Evolutionary conservation across 1,140 invertebrate genomes (phyloP).

Genomic region (Colletes latitarsis): DNA sequence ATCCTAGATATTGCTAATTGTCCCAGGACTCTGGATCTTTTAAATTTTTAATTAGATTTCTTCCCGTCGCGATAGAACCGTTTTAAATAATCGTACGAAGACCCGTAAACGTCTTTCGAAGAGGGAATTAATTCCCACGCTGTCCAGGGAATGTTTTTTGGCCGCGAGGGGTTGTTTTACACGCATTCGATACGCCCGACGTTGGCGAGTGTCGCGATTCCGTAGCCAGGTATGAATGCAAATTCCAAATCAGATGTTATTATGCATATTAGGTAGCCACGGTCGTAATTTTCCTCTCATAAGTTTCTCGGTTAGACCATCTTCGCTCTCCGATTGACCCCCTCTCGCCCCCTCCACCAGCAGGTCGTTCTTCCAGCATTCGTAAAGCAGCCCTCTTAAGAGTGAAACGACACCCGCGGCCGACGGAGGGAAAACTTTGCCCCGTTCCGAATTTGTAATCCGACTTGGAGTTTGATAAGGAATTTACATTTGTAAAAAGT

Average conservation of each 20-base stretch:
- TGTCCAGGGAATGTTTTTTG: no score
- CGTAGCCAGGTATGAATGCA: constrained; percentile 70
- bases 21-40: no score
- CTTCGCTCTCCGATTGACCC: constrained; percentile 16
- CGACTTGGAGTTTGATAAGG: constrained; percentile 72
- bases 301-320: constrained; percentile 68
- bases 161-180: neutral
- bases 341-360: neutral
- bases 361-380: constrained; percentile 4
- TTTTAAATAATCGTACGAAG: no score
- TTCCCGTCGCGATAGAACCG: no score
- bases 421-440: constrained; percentile 62
- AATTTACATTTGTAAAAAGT: constrained; percentile 76
- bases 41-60: no score
- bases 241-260: constrained; percentile 74
- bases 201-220: constrained; percentile 53
- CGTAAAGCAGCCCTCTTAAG: constrained; percentile 34
- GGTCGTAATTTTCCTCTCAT: constrained; percentile 67
- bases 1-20: neutral
- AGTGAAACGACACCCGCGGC: constrained; percentile 49
- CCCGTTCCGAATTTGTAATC: constrained; percentile 74
- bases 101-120: no score
- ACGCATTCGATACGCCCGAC: neutral
- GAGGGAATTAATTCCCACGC: no score
- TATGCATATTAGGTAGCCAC: constrained; percentile 73